A percentile compares a stretch with the other conserved stretches of the same genome.
Conservation (phyloP, 2,113 vertebrate species). For the Neoarius graeffei region DNA sequence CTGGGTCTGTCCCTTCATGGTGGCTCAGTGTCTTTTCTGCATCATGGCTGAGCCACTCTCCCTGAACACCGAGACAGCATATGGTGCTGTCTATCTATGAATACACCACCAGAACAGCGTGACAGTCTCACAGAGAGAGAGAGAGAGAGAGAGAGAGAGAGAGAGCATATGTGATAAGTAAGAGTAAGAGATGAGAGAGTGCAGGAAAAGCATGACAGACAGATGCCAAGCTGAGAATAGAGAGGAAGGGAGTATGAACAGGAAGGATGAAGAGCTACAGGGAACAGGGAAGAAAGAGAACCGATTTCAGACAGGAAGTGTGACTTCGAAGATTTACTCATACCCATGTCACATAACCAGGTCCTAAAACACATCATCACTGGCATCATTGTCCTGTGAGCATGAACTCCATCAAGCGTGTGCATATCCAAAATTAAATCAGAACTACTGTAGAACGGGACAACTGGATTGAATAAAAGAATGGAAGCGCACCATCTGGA, state of each 20-base stretch:
- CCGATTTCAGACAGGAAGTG: slow-evolving; percentile 24
- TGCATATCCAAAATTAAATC: slow-evolving; percentile 19
- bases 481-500: slow-evolving; percentile 35
- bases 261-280: not conserved
- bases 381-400: slow-evolving; percentile 24
- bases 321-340: slow-evolving; percentile 38
- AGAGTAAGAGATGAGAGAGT: slow-evolving; percentile 6
- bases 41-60: slow-evolving; percentile 56
- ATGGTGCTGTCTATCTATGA: slow-evolving; percentile 74
- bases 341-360: slow-evolving; percentile 32
- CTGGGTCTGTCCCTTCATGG: slow-evolving; percentile 5
- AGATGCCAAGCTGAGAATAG: slow-evolving; percentile 35
- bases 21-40: slow-evolving; percentile 40
- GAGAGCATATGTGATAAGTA: slow-evolving; percentile 34
- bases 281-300: slow-evolving; percentile 8
- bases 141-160: slow-evolving; percentile 22
- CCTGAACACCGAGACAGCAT: slow-evolving; percentile 76
- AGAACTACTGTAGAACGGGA: slow-evolving; percentile 26
- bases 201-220: not conserved
- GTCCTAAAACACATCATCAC: slow-evolving; percentile 14
- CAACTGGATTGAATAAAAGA: slow-evolving; percentile 28
- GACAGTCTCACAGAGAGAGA: slow-evolving; percentile 56
- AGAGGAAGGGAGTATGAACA: slow-evolving; percentile 21
- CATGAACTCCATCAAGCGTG: not conserved
- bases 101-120: slow-evolving; percentile 66